Evolutionary conservation across 1,140 invertebrate species (phyloP), one percentile per base, ranked within the genome.

Genomic region (Galleria mellonella): DNA sequence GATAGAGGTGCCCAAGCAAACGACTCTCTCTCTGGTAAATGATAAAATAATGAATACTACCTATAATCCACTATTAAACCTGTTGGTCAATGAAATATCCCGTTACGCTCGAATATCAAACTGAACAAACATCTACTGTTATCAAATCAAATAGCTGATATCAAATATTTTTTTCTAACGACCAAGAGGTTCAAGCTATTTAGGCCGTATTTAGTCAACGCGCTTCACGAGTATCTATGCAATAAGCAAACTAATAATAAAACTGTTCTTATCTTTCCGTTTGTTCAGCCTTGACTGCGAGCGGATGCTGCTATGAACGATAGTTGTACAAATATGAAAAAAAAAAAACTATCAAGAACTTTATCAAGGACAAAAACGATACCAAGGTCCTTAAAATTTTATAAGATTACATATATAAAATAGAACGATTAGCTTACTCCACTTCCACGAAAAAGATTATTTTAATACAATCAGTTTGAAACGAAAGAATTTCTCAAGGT

Each of bases 261-360:
- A 40, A 39, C 35, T 38, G 33, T 39, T 31, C 47, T 61, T 65
- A 65, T 69, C 66, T 50, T 32, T 33, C 36, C 32, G 47, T 54
- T 57, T 55, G 47, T 48, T 15, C 45, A 59, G 42, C 62, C 66
- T 65, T 69, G 62, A 52, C 47, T 51, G 43, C 43, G 32, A 56
- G 52, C 66, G 63, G 66, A 69, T 67, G 66, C 61, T 66, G 58
- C 47, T 56, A 23, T 30, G 32, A 43, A 51, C 51, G 55, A 59
- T 61, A 59, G 38, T 47, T 47, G 43, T 57, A 39, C 40, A 56
- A 60, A 67, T 61, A 53, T 48, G 38, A 23, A 23, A 3, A 23
- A 3, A 6, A 23, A 36, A 48, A 29, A 30, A 28, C 40, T 28
- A 47, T 23, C 9, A 47, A 55, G 51, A 45, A 40, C 1, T 27